A percentile compares a stretch with the other conserved stretches of the same genome.
These are phyloP conservation scores for Andrena marginata DNA, from an alignment of 2,888 invertebrate genomes.

Conservation along the genomic window DNA sequence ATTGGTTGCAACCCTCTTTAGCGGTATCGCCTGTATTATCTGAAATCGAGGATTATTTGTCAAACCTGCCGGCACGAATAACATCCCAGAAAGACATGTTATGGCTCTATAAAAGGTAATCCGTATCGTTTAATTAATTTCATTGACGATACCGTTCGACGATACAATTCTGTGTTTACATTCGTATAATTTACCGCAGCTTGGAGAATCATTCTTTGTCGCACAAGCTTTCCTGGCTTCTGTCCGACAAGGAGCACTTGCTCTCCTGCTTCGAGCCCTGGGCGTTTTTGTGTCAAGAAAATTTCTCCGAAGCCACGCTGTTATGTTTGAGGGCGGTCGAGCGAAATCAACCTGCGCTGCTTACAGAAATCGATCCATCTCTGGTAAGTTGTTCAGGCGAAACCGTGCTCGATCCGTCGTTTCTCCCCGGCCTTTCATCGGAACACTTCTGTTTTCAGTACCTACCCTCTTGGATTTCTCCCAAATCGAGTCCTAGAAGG, in stretches of 20 bases:
- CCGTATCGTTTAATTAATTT: too few species aligned
- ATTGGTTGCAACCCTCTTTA: slow-evolving; percentile 87
- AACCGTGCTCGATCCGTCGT: background rate
- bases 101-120: slow-evolving; percentile 86
- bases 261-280: slow-evolving; percentile 87
- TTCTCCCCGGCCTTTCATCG: background rate
- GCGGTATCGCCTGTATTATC: slow-evolving; percentile 85
- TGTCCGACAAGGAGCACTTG: slow-evolving; percentile 88
- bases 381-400: slow-evolving; percentile 81
- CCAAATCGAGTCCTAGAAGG: slow-evolving; percentile 79
- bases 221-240: slow-evolving; percentile 87
- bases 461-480: slow-evolving; percentile 78
- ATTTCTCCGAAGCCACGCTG: slow-evolving; percentile 87
- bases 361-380: slow-evolving; percentile 88
- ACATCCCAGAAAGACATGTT: slow-evolving; percentile 86
- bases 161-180: background rate
- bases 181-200: slow-evolving; percentile 74
- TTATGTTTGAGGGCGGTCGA: slow-evolving; percentile 89
- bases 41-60: slow-evolving; percentile 82
- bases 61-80: slow-evolving; percentile 84
- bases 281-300: slow-evolving; percentile 88
- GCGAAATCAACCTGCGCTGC: slow-evolving; percentile 87
- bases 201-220: slow-evolving; percentile 87
- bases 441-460: slow-evolving; percentile 75
- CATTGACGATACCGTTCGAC: too few species aligned